Evolutionary conservation across 2,888 invertebrate genomes (phyloP), one percentile per base, ranked within the genome.

Genomic region (Octonoba sinensis): DNA sequence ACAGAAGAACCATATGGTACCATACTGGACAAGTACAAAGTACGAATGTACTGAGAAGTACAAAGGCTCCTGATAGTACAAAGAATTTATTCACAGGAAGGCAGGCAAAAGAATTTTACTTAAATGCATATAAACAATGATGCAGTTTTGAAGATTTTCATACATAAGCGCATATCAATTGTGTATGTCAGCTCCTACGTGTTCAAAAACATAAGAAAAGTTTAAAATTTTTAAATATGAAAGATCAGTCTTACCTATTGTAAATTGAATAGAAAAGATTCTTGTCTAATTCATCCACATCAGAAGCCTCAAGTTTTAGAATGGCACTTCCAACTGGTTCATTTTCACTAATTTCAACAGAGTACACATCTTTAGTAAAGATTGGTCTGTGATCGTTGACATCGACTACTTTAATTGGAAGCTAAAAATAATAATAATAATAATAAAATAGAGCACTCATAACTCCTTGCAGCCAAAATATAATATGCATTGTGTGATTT

Each of bases 351-450:
- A 95, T 93, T 87, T 95, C 93, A 20, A 94, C 93, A 71, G 89
- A 90, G 89, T 96, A 96, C 36, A 91, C 87, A 56, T 89, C 89
- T 86, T 93, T 92, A 0, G 92, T 91, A 89, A 97, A 97, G 87
- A 92, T 90, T 12, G 97, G 96, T 64, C 94, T 91, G 87, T 94
- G 94, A 89, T 96, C 96, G 89, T 96, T 95, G 72, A 93, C 93
- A 81, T 85, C 84, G 20, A 83, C 84, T 13, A 85, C 78, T 72
- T 81, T 74, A 22, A 84, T 72, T 47, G 83, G 75, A 65, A 83
- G 65, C 75, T 82, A 24, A 44, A 64, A 64, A 46, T 6, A 12
- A 11, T 1, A 64, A 18, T 51, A 20, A 15, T 15, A 56, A n/a
- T n/a, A n/a, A n/a, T n/a, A n/a, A n/a, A 1, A 22, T 15, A 66